These are phyloP conservation scores for Drosophila conformis DNA, from an alignment of 2,888 invertebrate species.

Conservation along the genomic window DNA sequence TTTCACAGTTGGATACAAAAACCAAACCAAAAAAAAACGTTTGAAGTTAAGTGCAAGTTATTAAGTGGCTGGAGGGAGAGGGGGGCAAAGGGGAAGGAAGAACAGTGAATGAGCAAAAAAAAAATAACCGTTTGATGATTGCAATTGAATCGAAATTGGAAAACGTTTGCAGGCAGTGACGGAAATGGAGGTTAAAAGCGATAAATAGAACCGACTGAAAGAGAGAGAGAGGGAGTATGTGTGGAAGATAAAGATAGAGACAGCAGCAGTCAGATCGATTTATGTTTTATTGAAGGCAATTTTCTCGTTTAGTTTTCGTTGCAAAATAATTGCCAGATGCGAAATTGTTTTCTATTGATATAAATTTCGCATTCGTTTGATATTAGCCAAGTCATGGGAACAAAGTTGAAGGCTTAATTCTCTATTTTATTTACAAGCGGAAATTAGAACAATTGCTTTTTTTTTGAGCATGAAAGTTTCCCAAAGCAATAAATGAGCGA, in stretches of 20 bases:
- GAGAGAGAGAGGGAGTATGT: background rate
- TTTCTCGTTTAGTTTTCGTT: conserved; percentile 61
- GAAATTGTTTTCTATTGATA: conserved; percentile 62
- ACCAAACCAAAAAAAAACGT: background rate
- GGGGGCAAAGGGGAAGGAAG: conserved; percentile 4
- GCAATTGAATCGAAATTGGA: conserved; percentile 71
- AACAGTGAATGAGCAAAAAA: conserved; percentile 1
- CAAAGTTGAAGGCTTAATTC: conserved; percentile 24
- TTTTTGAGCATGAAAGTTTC: conserved; percentile 11
- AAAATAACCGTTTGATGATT: conserved; percentile 54
- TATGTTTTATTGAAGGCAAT: conserved; percentile 74
- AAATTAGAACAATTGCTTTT: conserved; percentile 58
- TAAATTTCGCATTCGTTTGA: conserved; percentile 29
- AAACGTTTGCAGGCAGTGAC: conserved; percentile 32
- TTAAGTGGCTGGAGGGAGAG: background rate
- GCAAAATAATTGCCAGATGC: conserved; percentile 70
- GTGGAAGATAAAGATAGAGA: background rate
- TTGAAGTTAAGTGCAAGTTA: conserved; percentile 31
- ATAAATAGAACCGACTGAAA: conserved; percentile 7
- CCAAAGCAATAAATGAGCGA: conserved; percentile 33
- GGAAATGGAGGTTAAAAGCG: conserved; percentile 19
- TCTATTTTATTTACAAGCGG: conserved; percentile 38
- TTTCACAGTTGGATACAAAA: conserved; percentile 47
- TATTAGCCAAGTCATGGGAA: conserved; percentile 49
- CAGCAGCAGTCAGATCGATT: conserved; percentile 48